Evolutionary conservation across 2,113 vertebrate species (phyloP), one percentile per base, ranked within the genome.

Genomic region (Atlantisia rogersi): DNA sequence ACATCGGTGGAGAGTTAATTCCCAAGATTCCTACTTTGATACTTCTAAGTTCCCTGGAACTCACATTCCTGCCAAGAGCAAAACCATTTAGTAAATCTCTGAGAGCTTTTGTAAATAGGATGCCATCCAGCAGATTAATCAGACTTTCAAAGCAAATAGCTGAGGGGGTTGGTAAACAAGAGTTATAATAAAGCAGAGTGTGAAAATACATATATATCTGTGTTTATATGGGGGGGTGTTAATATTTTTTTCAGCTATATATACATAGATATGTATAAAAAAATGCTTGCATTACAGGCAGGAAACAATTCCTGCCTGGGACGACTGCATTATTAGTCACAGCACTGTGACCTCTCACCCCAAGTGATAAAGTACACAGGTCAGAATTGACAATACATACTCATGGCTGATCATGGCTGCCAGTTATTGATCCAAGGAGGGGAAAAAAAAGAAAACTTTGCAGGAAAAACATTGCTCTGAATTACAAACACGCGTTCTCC

Each of bases 401-500:
- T 98, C 97, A 98, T 98, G 97, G 98, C 97, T 97, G 97, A 98
- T 98, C 98, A 98, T 98, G 97, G 97, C 96, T 98, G 97, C 97
- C 98, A 98, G 97, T 96, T 99, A 99, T 99, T 97, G 99, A 99
- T 99, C 98, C 86, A 65, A 97, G 94, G 78, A 97, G 81, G 92
- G 89, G 73, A 95, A 93, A 94, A 94, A 97, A 98, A 95, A 96
- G 95, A 97, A 94, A 98, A 98, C 97, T 98, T 98, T 97, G 96
- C 76, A 97, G 96, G 94, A 97, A 98, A 98, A 98, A 99, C 99
- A 99, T 98, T 96, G 96, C 98, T 98, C 98, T 98, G 98, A 98
- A 99, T 99, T 98, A 99, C 98, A 99, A 99, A 99, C 98, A 99
- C 97, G 95, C 98, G 96, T 98, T 98, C 98, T 98, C 98, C 60